Conservation (phyloP, 2,888 invertebrate genomes). For the Hemistola chrysoprasaria region DNA sequence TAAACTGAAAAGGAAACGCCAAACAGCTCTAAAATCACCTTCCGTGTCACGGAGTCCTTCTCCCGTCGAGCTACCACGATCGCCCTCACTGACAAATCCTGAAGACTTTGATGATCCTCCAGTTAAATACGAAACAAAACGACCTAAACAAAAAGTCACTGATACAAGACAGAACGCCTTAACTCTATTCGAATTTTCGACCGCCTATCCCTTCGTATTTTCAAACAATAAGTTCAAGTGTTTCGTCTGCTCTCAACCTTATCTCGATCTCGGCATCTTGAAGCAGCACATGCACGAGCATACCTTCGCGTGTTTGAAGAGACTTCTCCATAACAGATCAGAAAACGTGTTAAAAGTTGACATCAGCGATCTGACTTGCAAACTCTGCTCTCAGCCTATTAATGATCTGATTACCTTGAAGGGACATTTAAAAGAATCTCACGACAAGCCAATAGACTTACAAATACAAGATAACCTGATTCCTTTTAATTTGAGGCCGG, state of each 20-base stretch:
- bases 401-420: conserved; percentile 55
- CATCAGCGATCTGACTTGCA: conserved; percentile 61
- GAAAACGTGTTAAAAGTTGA: conserved; percentile 72
- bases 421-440: conserved; percentile 57
- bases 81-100: conserved; percentile 25
- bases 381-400: conserved; percentile 50
- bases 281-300: conserved; percentile 66
- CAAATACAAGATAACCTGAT: conserved; percentile 70
- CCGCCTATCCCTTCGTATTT: conserved; percentile 71
- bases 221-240: conserved; percentile 75
- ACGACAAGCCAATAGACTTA: conserved; percentile 59
- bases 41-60: conserved; percentile 54
- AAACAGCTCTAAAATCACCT: conserved; percentile 3
- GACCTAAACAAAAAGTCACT: conserved; percentile 39
- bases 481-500: conserved; percentile 60
- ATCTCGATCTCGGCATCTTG: conserved; percentile 55
- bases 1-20: conserved; percentile 40
- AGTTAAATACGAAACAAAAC: conserved; percentile 24
- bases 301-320: conserved; percentile 57
- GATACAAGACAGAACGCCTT: conserved; percentile 65
- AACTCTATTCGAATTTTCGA: conserved; percentile 66
- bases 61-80: conserved; percentile 38
- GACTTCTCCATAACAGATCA: conserved; percentile 63
- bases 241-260: conserved; percentile 68
- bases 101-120: conserved; percentile 22